phyloP scores from a whole-genome alignment of 2,113 vertebrate species.

The Lophotis ruficrista region DNA sequence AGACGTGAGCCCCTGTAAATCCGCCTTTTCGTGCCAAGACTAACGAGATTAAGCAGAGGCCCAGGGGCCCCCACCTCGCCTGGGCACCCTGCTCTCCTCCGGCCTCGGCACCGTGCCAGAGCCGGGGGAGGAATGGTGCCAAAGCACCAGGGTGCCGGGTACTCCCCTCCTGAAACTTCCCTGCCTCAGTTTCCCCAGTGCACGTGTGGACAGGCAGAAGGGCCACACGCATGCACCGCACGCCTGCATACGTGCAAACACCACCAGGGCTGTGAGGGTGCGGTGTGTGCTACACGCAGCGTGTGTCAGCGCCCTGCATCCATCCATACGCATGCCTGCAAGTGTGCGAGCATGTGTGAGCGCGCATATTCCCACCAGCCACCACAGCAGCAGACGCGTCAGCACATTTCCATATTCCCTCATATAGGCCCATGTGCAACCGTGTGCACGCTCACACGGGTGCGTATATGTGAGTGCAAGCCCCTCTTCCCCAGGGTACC shows the following conservation, averaged over 20 bases:
- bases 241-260: rapidly evolving
- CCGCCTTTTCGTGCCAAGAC: conserved; percentile 39
- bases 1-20: conserved; percentile 11
- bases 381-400: not conserved
- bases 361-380: rapidly evolving
- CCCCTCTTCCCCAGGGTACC: not conserved
- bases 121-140: not conserved
- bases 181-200: not conserved
- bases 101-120: not conserved
- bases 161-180: not conserved
- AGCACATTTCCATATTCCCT: not conserved
- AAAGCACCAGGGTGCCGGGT: rapidly evolving
- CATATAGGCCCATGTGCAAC: rapidly evolving
- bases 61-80: rapidly evolving
- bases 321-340: rapidly evolving
- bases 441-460: rapidly evolving
- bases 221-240: rapidly evolving
- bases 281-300: rapidly evolving
- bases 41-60: conserved; percentile 57
- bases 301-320: rapidly evolving
- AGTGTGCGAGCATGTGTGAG: not conserved
- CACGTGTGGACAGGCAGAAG: rapidly evolving
- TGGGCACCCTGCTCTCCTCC: rapidly evolving
- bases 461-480: not conserved
- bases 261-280: rapidly evolving